Conservation (phyloP, 2,888 invertebrate genomes). For the Physocephala rufipes region DNA sequence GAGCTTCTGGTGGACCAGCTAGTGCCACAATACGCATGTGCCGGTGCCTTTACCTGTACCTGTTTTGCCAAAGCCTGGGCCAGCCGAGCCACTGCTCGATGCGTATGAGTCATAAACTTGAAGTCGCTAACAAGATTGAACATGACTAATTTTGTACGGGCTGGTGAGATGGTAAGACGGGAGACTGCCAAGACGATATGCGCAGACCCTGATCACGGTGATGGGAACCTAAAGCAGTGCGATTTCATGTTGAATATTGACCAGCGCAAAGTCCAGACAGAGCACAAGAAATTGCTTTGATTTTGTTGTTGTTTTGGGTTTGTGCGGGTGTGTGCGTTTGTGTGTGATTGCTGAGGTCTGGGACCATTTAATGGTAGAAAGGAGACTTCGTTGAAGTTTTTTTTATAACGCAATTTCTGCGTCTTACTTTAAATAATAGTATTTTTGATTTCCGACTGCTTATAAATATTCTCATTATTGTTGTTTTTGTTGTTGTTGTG, state of each 20-base stretch:
- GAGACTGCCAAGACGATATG: no score
- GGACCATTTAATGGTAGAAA: not conserved
- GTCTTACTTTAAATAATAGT: not conserved
- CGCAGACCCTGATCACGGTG: not conserved
- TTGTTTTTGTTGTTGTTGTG: conserved; percentile 7
- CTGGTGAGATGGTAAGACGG: not conserved
- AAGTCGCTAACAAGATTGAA: conserved; percentile 32
- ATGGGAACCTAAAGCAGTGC: conserved; percentile 14
- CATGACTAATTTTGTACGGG: conserved; percentile 34
- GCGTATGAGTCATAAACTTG: conserved; percentile 8
- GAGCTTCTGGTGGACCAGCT: conserved; percentile 24
- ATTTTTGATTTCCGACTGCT: no score
- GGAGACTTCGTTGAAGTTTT: conserved; percentile 26
- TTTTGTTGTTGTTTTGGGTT: not conserved
- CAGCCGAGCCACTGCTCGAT: not conserved
- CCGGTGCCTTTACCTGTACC: not conserved
- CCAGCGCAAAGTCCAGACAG: conserved; percentile 4
- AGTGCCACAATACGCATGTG: not conserved
- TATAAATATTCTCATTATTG: not conserved
- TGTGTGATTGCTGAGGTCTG: no score
- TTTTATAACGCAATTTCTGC: not conserved
- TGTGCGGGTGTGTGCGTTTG: no score
- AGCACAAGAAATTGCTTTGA: not conserved
- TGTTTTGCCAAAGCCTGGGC: not conserved
- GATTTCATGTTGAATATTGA: not conserved